Conservation (phyloP, 2,888 invertebrate species). For the Drosophila emarginata region DNA sequence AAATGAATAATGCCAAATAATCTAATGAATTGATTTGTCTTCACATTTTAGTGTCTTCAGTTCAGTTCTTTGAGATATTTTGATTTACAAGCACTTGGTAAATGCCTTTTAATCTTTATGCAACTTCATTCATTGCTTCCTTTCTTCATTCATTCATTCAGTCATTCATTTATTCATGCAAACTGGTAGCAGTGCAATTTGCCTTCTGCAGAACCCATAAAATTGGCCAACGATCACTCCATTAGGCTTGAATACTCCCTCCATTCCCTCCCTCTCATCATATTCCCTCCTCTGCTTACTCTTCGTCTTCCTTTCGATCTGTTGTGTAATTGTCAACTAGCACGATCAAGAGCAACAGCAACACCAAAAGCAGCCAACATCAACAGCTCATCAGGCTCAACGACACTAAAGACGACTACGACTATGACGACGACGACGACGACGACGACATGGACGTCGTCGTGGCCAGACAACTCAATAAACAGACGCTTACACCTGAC, state of each 20-base stretch:
- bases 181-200: slow-evolving; percentile 64
- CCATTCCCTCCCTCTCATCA: not conserved
- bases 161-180: slow-evolving; percentile 63
- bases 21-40: slow-evolving; percentile 46
- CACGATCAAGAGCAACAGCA: slow-evolving; percentile 65
- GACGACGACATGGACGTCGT: not conserved
- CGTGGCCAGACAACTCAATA: slow-evolving; percentile 63
- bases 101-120: slow-evolving; percentile 64
- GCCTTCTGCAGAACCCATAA: slow-evolving; percentile 58
- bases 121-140: slow-evolving; percentile 22
- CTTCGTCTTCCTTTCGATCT: slow-evolving; percentile 8
- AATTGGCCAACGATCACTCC: slow-evolving; percentile 70
- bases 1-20: slow-evolving; percentile 45
- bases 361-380: slow-evolving; percentile 16
- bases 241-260: slow-evolving; percentile 52
- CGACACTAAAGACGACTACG: slow-evolving; percentile 1
- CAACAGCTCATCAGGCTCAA: slow-evolving; percentile 70
- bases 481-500: slow-evolving; percentile 65
- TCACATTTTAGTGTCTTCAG: slow-evolving; percentile 34
- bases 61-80: slow-evolving; percentile 34
- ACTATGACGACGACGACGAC: not conserved
- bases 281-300: not conserved
- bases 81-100: slow-evolving; percentile 73
- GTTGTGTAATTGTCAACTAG: slow-evolving; percentile 73
- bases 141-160: slow-evolving; percentile 24